These are phyloP conservation scores for Paragorgia papillata DNA, from an alignment of 92 coral and sea anemone genomes.

Conservation along the genomic window DNA sequence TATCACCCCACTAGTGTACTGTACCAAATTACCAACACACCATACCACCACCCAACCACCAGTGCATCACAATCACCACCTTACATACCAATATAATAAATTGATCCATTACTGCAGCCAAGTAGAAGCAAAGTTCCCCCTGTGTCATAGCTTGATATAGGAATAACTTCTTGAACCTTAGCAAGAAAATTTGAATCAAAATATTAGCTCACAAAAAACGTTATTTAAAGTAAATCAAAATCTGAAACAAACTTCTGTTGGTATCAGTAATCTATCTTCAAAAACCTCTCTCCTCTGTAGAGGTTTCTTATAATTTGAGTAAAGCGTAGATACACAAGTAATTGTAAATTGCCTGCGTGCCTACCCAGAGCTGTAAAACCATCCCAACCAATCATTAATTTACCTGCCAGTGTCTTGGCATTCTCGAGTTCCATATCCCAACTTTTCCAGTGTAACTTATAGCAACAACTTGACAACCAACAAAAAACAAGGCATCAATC, in stretches of 20 bases:
- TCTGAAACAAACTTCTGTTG: too few relatives aligned
- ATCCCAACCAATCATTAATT: too few relatives aligned
- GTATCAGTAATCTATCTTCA: too few relatives aligned
- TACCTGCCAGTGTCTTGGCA: constrained; percentile 99
- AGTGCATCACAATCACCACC: neutral
- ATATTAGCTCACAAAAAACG: neutral
- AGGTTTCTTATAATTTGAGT: too few relatives aligned
- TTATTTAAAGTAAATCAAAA: neutral
- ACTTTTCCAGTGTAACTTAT: constrained; percentile 97
- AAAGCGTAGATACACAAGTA: too few relatives aligned
- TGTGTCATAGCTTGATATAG: constrained; percentile 95
- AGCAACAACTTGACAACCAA: constrained; percentile 94
- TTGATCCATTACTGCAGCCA: constrained; percentile 97
- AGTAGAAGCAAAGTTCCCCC: constrained; percentile 93
- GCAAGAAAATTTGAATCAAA: constrained; percentile 2
- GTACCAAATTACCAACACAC: neutral
- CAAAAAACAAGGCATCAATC: constrained; percentile 90
- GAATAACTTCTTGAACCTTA: constrained; percentile 96
- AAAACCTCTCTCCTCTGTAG: too few relatives aligned
- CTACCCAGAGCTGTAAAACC: too few relatives aligned
- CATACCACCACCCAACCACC: neutral
- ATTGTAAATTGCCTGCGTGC: too few relatives aligned
- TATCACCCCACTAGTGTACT: too few relatives aligned
- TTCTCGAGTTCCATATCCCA: constrained; percentile 95
- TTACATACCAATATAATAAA: constrained; percentile 93